A percentile compares a stretch with the other conserved stretches of the same genome.
phyloP scores from a whole-genome alignment of 1,140 invertebrate genomes.

The Drosophila orena region DNA sequence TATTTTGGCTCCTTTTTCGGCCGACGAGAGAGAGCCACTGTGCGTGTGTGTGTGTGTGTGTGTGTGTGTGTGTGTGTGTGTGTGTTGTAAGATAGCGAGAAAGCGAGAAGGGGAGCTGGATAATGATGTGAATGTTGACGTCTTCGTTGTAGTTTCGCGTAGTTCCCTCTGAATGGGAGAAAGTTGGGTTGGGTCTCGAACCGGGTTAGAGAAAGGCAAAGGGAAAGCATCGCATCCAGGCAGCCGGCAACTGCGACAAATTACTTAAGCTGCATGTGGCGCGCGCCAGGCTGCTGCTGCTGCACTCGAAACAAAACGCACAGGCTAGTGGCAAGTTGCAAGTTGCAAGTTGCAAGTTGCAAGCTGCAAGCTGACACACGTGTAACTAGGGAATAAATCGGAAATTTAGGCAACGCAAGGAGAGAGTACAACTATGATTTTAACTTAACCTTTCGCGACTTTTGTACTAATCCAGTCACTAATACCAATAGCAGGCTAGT shows the following conservation, averaged over 20 bases:
- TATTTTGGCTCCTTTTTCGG: conserved; percentile 11
- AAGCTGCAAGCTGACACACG: background rate
- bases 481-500: too few species aligned
- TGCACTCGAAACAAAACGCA: background rate
- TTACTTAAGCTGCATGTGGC: conserved; percentile 73
- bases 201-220: background rate
- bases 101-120: background rate
- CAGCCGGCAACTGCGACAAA: conserved; percentile 67
- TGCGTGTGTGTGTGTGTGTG: conserved; percentile 4
- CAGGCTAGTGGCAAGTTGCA: too few species aligned
- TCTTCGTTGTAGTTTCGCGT: conserved; percentile 74
- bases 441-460: background rate
- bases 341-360: too few species aligned
- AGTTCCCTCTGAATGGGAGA: conserved; percentile 25
- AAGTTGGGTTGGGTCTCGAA: background rate
- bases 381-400: background rate
- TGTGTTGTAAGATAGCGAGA: background rate
- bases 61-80: conserved; percentile 2
- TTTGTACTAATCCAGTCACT: background rate
- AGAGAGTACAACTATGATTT: too few species aligned
- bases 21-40: conserved; percentile 4
- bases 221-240: background rate
- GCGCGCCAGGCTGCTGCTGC: conserved; percentile 4
- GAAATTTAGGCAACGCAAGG: too few species aligned
- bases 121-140: conserved; percentile 57